A percentile compares a stretch with the other conserved stretches of the same genome.
These are phyloP conservation scores for Norana najaformis DNA, from an alignment of 2,888 invertebrate genomes.

Conservation along the genomic window DNA sequence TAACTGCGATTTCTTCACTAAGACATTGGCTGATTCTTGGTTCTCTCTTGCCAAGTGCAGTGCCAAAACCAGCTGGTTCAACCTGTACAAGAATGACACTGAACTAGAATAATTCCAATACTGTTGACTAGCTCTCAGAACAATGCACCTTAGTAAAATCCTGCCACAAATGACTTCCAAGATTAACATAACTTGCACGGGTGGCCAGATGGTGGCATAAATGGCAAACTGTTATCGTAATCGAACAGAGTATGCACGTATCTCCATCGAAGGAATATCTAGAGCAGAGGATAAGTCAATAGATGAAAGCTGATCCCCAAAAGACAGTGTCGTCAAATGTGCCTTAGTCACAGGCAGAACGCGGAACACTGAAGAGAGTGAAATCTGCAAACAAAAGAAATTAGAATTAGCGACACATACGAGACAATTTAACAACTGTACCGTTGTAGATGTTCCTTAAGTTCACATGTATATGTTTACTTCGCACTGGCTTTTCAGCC, in stretches of 20 bases:
- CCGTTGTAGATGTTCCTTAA: no score
- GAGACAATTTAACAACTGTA: neutral
- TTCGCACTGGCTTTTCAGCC: no score
- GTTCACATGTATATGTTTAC: no score
- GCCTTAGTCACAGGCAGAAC: neutral
- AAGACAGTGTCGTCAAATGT: neutral
- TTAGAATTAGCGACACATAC: neutral
- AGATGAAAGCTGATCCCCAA: neutral
- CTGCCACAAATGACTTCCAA: neutral
- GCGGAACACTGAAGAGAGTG: neutral
- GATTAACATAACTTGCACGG: neutral
- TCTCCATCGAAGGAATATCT: slow-evolving; percentile 7
- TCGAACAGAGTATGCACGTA: slow-evolving; percentile 9
- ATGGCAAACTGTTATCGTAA: neutral
- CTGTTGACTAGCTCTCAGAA: neutral
- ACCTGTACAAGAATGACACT: no score
- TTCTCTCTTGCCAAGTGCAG: neutral
- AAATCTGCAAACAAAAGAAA: slow-evolving; percentile 7
- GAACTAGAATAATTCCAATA: neutral
- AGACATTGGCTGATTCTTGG: neutral
- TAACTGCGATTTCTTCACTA: neutral
- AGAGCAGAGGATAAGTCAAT: neutral
- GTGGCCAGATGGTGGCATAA: neutral
- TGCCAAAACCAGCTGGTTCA: neutral
- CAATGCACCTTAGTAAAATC: neutral